A percentile compares a stretch with the other conserved stretches of the same genome.
Conservation (phyloP, 2,113 vertebrate species). For the Pangasianodon gigas region DNA sequence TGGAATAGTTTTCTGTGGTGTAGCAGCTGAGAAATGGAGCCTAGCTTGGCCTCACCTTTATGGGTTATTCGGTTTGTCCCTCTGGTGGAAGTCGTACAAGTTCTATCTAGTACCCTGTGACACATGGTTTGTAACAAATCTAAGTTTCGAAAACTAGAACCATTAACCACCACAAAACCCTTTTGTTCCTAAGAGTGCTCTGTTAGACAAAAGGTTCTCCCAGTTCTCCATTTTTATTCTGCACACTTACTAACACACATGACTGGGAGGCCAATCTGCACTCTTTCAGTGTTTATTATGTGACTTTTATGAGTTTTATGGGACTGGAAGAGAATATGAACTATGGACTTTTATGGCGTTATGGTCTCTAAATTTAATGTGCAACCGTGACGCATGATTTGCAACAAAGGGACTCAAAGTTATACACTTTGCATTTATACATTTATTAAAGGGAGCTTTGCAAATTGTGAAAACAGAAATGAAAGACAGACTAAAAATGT, state of each 20-base stretch:
- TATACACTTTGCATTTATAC: background rate
- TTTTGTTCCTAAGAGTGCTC: background rate
- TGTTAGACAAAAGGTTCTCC: background rate
- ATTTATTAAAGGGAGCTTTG: background rate
- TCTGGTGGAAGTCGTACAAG: too few relatives aligned
- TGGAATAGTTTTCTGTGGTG: too few relatives aligned
- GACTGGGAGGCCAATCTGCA: background rate
- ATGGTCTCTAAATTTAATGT: background rate
- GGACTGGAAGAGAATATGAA: background rate
- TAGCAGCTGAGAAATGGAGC: too few relatives aligned
- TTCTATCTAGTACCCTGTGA: too few relatives aligned
- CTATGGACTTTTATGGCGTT: background rate
- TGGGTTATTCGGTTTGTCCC: too few relatives aligned
- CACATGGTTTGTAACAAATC: too few relatives aligned
- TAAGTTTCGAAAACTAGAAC: background rate
- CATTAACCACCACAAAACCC: background rate
- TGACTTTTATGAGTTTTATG: background rate
- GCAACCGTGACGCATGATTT: background rate
- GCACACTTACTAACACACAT: background rate
- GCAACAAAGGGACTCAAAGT: background rate
- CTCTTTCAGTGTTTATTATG: background rate
- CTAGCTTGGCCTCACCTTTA: too few relatives aligned
- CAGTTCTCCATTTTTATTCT: background rate
- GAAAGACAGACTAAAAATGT: background rate
- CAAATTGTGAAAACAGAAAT: background rate